Conservation (phyloP, 2,113 vertebrate genomes). For the Himantopus leucocephalus region DNA sequence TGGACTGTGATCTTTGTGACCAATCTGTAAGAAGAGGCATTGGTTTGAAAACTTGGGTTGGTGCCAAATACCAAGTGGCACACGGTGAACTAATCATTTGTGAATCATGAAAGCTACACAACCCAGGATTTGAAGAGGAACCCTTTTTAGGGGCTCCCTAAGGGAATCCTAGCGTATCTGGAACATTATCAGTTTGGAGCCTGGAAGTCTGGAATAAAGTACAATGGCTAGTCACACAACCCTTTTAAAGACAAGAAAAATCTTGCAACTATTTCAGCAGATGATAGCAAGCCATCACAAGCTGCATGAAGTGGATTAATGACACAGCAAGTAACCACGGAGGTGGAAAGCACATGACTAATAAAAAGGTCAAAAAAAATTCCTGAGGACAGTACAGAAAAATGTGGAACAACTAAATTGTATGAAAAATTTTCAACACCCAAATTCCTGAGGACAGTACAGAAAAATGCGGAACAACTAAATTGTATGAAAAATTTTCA, state of each 20-base stretch:
- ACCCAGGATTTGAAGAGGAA: background rate
- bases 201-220: background rate
- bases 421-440: background rate
- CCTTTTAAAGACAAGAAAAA: background rate
- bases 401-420: background rate
- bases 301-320: background rate
- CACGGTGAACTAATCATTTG: background rate
- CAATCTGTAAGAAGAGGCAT: background rate
- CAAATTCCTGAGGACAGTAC: background rate
- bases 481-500: background rate
- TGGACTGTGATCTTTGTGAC: background rate
- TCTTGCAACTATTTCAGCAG: background rate
- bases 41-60: background rate
- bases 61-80: background rate
- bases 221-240: background rate
- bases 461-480: background rate
- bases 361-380: background rate
- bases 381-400: background rate
- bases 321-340: background rate
- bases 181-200: background rate
- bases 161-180: background rate
- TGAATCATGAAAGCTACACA: background rate
- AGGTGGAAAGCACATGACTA: background rate
- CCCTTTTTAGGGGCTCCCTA: background rate
- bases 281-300: background rate